Base-by-base conservation (phyloP, 2,888 invertebrate species). In the Phaedon cochleariae region DNA sequence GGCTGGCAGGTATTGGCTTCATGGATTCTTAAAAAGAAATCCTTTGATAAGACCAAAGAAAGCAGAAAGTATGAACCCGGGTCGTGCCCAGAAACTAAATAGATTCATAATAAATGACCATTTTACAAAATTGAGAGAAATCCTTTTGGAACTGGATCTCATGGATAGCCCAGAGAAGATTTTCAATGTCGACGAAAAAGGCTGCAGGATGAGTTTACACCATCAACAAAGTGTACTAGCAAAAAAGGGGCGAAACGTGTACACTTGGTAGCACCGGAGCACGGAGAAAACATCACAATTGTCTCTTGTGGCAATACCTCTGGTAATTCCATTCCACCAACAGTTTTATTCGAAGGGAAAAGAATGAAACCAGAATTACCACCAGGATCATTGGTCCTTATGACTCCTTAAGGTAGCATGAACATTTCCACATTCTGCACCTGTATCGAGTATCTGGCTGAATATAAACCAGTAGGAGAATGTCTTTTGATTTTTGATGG, bases 181-280 rank as follows among this genome's bases (percentile, higher is more conserved):
- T 29, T 74, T 59, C 46, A 79, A 81, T 61, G 74, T 77, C 59
- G 79, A 79, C 59, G 77, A 79, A 65, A 75, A 74, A 68, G 75
- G 75, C 1, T 76, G 76, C 63, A 53, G 74, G 0, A 59, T 81
- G 1, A 76, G 67, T 2, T 21, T 81, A 1, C 79, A 81, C 53
- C 67, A 79, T 10, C 68, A 74, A 48, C 78, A 70, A 62, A 54
- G 22, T 10, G 77, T 79, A 12, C 57, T 78, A 17, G 75, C 77
- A 7, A 41, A 70, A 71, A 77, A 75, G 70, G 79, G 15, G 61
- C 72, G n/a, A 76, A 69, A 60, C 21, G 75, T 37, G 76, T 80
- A 12, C 78, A 80, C 62, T 21, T 79, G 1, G 63, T 79, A 6
- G 74, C 75, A 4, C 64, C 62, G 26, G 79, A 81, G 61, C 79